These are phyloP conservation scores for Zaprionus nigranus DNA, from an alignment of 1,140 invertebrate genomes.

Conservation along the genomic window DNA sequence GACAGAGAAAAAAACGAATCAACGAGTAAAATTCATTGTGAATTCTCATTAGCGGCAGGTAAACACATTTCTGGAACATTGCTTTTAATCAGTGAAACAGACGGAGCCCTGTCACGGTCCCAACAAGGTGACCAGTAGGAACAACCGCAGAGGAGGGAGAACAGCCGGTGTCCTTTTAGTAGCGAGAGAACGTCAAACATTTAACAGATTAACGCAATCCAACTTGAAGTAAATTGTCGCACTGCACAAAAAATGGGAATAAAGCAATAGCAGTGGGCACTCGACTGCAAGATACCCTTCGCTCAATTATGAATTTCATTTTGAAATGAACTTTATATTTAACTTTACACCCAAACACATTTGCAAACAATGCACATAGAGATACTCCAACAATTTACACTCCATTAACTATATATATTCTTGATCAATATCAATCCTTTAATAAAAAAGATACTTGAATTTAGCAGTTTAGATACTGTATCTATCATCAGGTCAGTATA, in stretches of 20 bases:
- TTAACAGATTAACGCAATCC: slow-evolving; percentile 81
- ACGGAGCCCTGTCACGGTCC: slow-evolving; percentile 60
- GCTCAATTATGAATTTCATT: too few species aligned
- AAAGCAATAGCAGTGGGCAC: background rate
- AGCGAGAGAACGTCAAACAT: slow-evolving; percentile 78
- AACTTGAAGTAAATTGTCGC: slow-evolving; percentile 69
- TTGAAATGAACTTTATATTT: too few species aligned
- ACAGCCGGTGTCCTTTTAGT: slow-evolving; percentile 75
- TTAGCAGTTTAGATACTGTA: too few species aligned
- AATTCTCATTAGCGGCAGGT: slow-evolving; percentile 81
- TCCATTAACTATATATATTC: too few species aligned
- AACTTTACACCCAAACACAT: too few species aligned
- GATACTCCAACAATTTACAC: too few species aligned
- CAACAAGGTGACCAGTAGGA: slow-evolving; percentile 48
- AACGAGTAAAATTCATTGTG: slow-evolving; percentile 79
- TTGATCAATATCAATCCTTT: too few species aligned
- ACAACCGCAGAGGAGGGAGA: slow-evolving; percentile 45
- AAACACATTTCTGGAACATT: slow-evolving; percentile 82
- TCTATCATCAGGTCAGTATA: too few species aligned
- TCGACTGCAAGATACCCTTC: background rate
- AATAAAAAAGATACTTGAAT: too few species aligned
- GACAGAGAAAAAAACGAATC: slow-evolving; percentile 51
- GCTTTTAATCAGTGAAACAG: slow-evolving; percentile 82
- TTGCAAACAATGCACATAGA: too few species aligned
- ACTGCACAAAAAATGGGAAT: slow-evolving; percentile 39